A percentile compares a stretch with the other conserved stretches of the same genome.
These are phyloP conservation scores for Oncorhynchus kisutch DNA, from an alignment of 2,113 vertebrate species.

Conservation along the genomic window DNA sequence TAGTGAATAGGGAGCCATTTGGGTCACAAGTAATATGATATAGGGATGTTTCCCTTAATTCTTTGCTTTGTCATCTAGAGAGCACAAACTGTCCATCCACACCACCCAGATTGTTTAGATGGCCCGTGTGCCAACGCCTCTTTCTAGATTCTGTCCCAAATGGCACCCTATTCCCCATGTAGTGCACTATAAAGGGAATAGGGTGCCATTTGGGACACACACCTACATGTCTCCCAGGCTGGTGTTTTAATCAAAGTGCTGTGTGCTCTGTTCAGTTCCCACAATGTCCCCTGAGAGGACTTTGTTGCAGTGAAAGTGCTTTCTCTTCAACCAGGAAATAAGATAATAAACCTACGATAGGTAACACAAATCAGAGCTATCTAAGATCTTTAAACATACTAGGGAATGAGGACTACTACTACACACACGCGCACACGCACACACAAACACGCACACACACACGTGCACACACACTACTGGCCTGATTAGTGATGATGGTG, in stretches of 20 bases:
- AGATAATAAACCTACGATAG: constrained; percentile 49
- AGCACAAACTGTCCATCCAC: constrained; percentile 11
- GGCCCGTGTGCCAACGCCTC: neutral
- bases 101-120: constrained; percentile 23
- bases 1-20: no score
- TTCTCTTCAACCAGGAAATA: constrained; percentile 43
- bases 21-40: no score
- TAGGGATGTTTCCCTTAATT: neutral
- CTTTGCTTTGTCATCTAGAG: constrained; percentile 8
- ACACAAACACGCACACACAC: no score
- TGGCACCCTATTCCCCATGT: neutral
- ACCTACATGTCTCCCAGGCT: constrained; percentile 23
- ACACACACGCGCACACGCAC: constrained; percentile 14
- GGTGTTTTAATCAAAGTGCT: constrained; percentile 52
- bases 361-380: no score
- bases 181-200: neutral
- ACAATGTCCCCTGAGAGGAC: constrained; percentile 57
- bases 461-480: constrained; percentile 1
- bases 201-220: no score
- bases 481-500: constrained; percentile 18
- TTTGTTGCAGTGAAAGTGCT: constrained; percentile 64
- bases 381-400: constrained; percentile 17
- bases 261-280: constrained; percentile 17
- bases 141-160: neutral
- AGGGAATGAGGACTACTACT: neutral